Base-by-base conservation (phyloP, 1,140 invertebrate species). In the Panulirus ornatus region DNA sequence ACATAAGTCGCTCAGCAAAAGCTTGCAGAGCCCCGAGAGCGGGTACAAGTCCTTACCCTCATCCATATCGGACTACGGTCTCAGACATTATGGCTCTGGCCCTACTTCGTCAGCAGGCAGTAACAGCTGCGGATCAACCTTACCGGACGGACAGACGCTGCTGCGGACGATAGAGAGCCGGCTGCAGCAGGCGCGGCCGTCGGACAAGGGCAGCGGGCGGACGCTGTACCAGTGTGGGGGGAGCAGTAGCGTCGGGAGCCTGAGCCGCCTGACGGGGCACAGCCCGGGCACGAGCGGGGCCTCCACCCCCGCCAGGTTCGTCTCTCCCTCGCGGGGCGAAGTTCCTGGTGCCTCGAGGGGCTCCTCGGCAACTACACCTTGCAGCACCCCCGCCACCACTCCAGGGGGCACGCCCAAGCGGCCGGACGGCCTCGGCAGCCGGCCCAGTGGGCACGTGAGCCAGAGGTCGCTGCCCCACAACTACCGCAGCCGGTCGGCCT, bases 401-500 rank as follows among this genome's bases (percentile, higher is more conserved):
- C 34, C 54, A 6, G 78, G 76, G 42, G 78, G 76, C 30, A 70
- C 78, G 27, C 78, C 88, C n/a, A 90, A 92, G 51, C 71, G 88
- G 11, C 88, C 91, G 1, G 91, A 92, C 30, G 89, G 91, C 19
- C 66, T 54, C 5, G 76, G 88, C 11, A 38, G 75, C 22, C 82
- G 85, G 22, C 47, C 76, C 11, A 63, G 44, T 5, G 91, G 91
- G 8, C 89, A 92, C 76, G 88, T 75, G 36, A 90, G 87, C 75
- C 88, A 89, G 34, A 71, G 85, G 34, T 92, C 91, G 27, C 76
- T 92, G 42, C 91, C 91, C 22, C 84, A 92, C 54, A 90, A 70
- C 75, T 92, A 92, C 75, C 76, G 91, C 36, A 92, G 91, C 79
- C 91, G 91, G 27, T 92, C 91, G 3, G 91, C 91, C 42, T 92